Base-by-base conservation (phyloP, 1,140 invertebrate genomes). In the Phymastichus coffea region DNA sequence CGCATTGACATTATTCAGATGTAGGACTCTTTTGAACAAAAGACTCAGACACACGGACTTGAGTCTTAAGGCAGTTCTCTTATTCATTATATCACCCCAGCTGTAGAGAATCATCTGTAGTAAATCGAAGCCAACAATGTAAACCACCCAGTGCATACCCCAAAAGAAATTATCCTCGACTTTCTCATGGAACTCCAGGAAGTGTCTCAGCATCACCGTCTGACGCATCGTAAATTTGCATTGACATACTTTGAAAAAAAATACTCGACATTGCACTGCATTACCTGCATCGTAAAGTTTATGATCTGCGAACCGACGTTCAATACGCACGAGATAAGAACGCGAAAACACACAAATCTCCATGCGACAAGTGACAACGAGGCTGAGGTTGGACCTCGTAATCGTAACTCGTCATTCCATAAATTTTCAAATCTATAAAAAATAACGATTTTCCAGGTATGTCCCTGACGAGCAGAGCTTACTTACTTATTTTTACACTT, bases 21-120 rank as follows among this genome's bases (percentile, higher is more conserved):
- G 75, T 35, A 88, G 74, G 10, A 90, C 77, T 72, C 87, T 88
- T 62, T 83, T 83, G 67, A 87, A 90, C 12, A 90, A 66, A 14
- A 89, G 62, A 47, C 81, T 81, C 47, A 86, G 75, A 28, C 82
- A 81, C 33, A 85, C 87, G 15, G 83, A 79, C 61, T 85, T 79
- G 30, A 88, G 71, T 65, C 87, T 78, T 52, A 86, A 72, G 33
- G 83, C 87, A 70, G 84, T 87, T 64, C 85, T 80, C 55, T 81
- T 81, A 68, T 84, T 86, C 22, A 85, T 71, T 14, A 82, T 82
- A 85, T 86, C 88, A 14, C 83, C 81, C 55, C 83, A 76, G 6
- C 84, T 83, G 63, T 86, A 85, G 43, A 83, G 79, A 22, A 85
- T 65, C 22, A 83, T 80, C 23, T 87, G 78, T 12, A 78, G 46